Evolutionary conservation across 2,113 vertebrate species (phyloP).

Genomic region (Brienomyrus longianalis): DNA sequence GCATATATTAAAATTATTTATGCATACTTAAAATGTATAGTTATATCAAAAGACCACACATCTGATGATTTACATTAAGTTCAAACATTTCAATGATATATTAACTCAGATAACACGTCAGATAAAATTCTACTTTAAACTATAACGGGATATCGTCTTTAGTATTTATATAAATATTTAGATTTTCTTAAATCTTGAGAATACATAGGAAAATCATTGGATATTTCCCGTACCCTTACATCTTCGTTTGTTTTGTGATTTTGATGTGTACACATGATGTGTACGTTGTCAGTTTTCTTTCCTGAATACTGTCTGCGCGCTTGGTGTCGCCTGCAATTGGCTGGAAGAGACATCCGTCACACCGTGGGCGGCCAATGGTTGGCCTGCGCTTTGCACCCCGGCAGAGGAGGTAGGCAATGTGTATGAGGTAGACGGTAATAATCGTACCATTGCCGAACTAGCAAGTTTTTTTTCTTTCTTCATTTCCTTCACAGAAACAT

Average conservation of each 20-base stretch:
- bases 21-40: background rate
- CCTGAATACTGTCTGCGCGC: background rate
- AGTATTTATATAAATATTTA: background rate
- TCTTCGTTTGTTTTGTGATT: background rate
- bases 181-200: background rate
- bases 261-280: background rate
- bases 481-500: constrained; percentile 1
- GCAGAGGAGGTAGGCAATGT: constrained; percentile 50
- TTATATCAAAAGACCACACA: background rate
- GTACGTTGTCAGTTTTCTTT: background rate
- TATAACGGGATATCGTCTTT: background rate
- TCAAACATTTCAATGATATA: background rate
- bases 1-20: background rate
- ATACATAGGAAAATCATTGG: background rate
- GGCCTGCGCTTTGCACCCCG: constrained; percentile 22
- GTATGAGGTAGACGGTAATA: constrained; percentile 37
- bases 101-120: background rate
- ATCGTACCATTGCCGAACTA: background rate
- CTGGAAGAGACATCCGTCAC: constrained; percentile 19
- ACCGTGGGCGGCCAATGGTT: background rate
- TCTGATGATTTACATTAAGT: background rate
- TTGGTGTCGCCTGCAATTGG: constrained; percentile 30
- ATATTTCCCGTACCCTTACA: background rate
- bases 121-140: background rate
- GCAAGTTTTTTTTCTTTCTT: background rate